phyloP scores from a whole-genome alignment of 2,888 invertebrate species.

The Volucella zonaria region DNA sequence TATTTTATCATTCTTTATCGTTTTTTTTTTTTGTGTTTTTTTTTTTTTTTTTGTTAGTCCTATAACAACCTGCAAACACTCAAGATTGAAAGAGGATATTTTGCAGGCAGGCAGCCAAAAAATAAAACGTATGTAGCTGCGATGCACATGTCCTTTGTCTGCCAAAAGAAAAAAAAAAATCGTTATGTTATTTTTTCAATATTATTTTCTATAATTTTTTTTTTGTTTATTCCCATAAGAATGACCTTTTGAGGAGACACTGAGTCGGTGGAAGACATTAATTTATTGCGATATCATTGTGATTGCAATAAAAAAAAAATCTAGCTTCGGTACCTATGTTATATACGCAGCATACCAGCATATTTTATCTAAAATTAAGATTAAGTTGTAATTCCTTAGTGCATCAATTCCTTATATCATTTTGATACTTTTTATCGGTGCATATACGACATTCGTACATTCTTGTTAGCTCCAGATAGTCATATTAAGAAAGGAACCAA shows the following conservation, averaged over 20 bases:
- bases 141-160: constrained; percentile 65
- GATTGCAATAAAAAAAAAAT: constrained; percentile 22
- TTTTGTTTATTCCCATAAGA: constrained; percentile 56
- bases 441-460: too few species aligned
- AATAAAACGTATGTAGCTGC: constrained; percentile 29
- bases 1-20: constrained; percentile 72
- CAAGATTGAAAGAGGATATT: constrained; percentile 72
- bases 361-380: too few species aligned
- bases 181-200: constrained; percentile 42
- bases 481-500: too few species aligned
- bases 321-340: not conserved
- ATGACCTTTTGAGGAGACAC: constrained; percentile 67
- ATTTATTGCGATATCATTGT: constrained; percentile 70
- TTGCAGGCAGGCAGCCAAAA: constrained; percentile 57
- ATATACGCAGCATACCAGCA: too few species aligned
- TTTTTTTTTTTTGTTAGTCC: constrained; percentile 34
- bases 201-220: too few species aligned
- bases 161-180: constrained; percentile 28
- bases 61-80: constrained; percentile 71
- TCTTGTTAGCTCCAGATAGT: too few species aligned
- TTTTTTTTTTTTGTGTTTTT: constrained; percentile 43
- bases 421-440: too few species aligned
- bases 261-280: constrained; percentile 39
- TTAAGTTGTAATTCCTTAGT: too few species aligned
- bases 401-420: too few species aligned